Base-by-base conservation (phyloP, 2,797 vertebrate species). In the Limnodromus scolopaceus region DNA sequence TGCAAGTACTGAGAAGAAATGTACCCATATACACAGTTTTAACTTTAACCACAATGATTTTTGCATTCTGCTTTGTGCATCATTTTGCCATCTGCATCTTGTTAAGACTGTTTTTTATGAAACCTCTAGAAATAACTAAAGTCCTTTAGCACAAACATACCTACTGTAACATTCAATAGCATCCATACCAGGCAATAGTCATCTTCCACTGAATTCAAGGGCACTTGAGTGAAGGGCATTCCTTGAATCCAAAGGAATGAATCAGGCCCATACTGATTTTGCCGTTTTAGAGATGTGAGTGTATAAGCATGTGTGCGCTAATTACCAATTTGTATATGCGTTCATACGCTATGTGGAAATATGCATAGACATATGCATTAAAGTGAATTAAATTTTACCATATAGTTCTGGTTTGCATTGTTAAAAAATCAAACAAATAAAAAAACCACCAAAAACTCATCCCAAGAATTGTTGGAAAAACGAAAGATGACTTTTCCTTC, bases 21-120 rank as follows among this genome's bases (percentile, higher is more conserved):
- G 10, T 79, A 74, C 51, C 84, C 82, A 38, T 76, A 20, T 91
- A 72, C 24, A 57, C 36, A 75, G 72, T 71, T 85, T 94, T 89
- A 92, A 80, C 46, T 93, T 87, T 22, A 96, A 77, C 70, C 71
- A n/a, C 74, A 91, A 18, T 80, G 48, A 32, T 64, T 92, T 96
- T 89, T 93, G 55, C 53, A 39, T 90, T 92, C 61, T 86, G 41
- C 65, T 91, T 77, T 95, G 61, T 95, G 82, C 82, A 94, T 92
- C 71, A 16, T 91, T 96, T 92, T 77, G 36, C 77, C 93, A 93
- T 93, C 91, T 97, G 89, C 53, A 66, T 91, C 88, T 92, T 93
- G 64, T 97, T 97, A 97, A 85, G 74, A 48, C 51, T 84, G 28
- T 91, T 96, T 64, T 84, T 92, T 93, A 45, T 63, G 76, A 86